Evolutionary conservation across 92 coral and sea anemone genomes (phyloP), one percentile per base, ranked within the genome.

Genomic region (Parazoanthus darwini): DNA sequence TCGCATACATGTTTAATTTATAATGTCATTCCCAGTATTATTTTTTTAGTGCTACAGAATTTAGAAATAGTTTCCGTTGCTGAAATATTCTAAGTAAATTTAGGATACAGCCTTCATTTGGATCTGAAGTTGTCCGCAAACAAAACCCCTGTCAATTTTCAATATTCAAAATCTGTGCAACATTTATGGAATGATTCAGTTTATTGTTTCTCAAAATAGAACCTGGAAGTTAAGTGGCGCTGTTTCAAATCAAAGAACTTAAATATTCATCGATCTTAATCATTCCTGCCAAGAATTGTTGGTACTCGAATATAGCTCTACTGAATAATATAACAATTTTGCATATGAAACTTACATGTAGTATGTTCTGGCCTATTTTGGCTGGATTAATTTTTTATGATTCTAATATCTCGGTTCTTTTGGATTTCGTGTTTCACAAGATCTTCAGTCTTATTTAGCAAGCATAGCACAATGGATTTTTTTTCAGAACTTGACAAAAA

Each of bases 221-320:
- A 80, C 8, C n/a, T 56, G 37, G 43, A 80, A 80, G 84, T 80
- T 16, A 38, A 6, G 70, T 54, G 65, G 65, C 4, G 68, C 68
- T 80, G 85, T 54, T 78, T 36, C 74, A 68, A 59, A 51, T 43
- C 36, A 73, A 23, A 38, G 39, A 25, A 73, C 35, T n/a, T 78
- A 13, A 79, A 88, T 86, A 56, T 59, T 86, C 70, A 59, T 86
- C 35, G 56, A 42, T 86, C 73, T 74, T 46, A 56, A n/a, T 48
- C 37, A 22, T 56, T 33, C 20, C 36, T 68, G 77, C 23, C 78
- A 78, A 43, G 80, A 78, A 78, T 58, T 1, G 51, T 76, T 76
- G 80, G 50, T 7, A 16, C 46, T 18, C 80, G 23, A 18, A 18
- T 51, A 10, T 51, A 8, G 15, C 3, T 10, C 16, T 51, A 63